These are phyloP conservation scores for Turnix velox DNA, from an alignment of 2,113 vertebrate species.

Conservation along the genomic window DNA sequence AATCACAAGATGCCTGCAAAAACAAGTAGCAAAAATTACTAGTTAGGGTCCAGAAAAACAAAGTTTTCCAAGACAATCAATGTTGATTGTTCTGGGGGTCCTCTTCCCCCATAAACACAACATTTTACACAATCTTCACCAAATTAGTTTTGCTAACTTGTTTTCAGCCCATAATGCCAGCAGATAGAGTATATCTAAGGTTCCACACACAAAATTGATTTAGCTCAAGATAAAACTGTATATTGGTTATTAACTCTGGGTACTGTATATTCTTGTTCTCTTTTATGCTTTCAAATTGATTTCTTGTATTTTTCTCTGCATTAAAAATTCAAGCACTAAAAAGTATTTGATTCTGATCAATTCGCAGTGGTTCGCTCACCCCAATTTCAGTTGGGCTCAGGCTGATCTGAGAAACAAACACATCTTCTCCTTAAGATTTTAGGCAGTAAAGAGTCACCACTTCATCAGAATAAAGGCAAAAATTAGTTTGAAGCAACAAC, in stretches of 20 bases:
- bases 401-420: conserved; percentile 1
- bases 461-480: background rate
- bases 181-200: background rate
- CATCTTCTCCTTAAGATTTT: background rate
- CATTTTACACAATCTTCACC: background rate
- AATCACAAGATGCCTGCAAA: background rate
- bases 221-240: conserved; percentile 45
- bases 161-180: conserved; percentile 2
- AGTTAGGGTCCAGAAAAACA: background rate
- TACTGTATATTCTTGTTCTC: conserved; percentile 42
- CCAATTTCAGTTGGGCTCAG: background rate
- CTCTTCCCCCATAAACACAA: background rate
- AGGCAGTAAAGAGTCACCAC: background rate
- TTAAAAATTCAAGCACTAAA: conserved; percentile 61
- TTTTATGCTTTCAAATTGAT: conserved; percentile 69
- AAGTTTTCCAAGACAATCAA: background rate
- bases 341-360: conserved; percentile 53
- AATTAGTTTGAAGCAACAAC: conserved; percentile 1
- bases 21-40: background rate
- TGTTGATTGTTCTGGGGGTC: background rate
- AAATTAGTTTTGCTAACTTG: conserved; percentile 53
- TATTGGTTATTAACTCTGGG: conserved; percentile 57
- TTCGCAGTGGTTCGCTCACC: conserved; percentile 41
- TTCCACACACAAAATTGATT: conserved; percentile 57
- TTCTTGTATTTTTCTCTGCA: conserved; percentile 61